These are phyloP conservation scores for Phaethornis superciliosus DNA, from an alignment of 2,113 vertebrate genomes.

Conservation along the genomic window DNA sequence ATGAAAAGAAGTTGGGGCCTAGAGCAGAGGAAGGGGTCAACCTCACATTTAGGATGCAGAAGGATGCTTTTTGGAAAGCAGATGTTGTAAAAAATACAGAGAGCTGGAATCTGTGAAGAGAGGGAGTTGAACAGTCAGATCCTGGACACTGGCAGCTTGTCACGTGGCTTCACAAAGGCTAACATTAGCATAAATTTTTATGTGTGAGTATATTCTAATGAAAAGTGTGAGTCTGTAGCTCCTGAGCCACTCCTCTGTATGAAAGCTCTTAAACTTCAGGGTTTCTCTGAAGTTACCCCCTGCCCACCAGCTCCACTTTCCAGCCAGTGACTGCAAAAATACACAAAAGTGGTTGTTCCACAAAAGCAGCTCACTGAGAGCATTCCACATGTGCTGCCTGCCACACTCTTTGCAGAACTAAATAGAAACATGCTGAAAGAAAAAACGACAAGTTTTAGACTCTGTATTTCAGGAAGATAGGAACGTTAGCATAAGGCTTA, in stretches of 20 bases:
- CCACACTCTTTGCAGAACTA: neutral
- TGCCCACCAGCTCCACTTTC: neutral
- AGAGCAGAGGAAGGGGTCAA: neutral
- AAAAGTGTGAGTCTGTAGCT: neutral
- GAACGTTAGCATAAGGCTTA: neutral
- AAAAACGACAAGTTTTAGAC: neutral
- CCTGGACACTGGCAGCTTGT: neutral
- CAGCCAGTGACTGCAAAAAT: neutral
- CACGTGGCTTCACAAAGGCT: neutral
- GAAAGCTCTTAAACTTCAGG: neutral
- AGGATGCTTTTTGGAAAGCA: neutral
- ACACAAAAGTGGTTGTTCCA: neutral
- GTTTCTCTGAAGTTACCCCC: neutral
- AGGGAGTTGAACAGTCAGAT: neutral
- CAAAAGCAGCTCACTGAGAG: conserved; percentile 3
- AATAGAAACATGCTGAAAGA: neutral
- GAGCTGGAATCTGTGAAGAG: neutral
- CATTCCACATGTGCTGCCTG: neutral
- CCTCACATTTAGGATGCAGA: neutral
- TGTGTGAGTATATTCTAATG: neutral
- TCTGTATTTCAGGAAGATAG: neutral
- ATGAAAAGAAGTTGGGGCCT: neutral
- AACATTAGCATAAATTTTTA: neutral
- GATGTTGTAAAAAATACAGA: neutral
- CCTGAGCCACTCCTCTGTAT: rapidly evolving